Base-by-base conservation (phyloP, 2,113 vertebrate genomes). In the Jaculus jaculus region DNA sequence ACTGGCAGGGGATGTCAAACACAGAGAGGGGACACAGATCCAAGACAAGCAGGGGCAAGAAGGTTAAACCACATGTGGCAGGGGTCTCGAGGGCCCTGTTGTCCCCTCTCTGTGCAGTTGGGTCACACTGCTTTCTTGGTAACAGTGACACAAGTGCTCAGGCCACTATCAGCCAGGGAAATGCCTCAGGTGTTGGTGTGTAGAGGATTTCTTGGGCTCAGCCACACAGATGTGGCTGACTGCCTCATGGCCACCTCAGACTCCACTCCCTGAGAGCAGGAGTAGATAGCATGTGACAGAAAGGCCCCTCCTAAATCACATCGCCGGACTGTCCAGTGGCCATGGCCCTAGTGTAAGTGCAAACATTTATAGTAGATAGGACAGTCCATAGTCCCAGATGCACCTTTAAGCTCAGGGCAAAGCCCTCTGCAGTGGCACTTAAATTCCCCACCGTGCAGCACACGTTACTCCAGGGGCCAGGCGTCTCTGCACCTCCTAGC, bases 41-140 rank as follows among this genome's bases (percentile, higher is more conserved):
- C 2, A 12, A 26, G 15, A 5, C 37, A 5, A 6, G 5, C 0
- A 2, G 24, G 79, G 18, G 13, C 54, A 58, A 69, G 42, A 37
- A 60, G 73, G 0, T 0, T 1, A 0, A 0, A 5, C 5, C n/a
- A 15, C 16, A 20, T 39, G 11, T 5, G 1, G 13, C 0, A 0
- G 91, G 30, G 26, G 34, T 1, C 60, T 34, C 18, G 15, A 11
- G 23, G 9, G 2, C 12, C 39, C 2, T 0, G 5, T 21, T 18
- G 39, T 7, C 7, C n/a, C 66, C 17, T 23, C 11, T 65, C 47
- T 7, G 0, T 21, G 51, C 0, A 18, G 24, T 42, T 1, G 4
- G 58, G 63, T 30, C 20, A 13, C 2, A 7, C 3, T 12, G 0
- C 69, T 16, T 26, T 69, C 58, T 15, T 12, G 37, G 42, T 0